Percentiles rank a stretch among this genome's conserved stretches.
Evolutionary conservation across 2,113 vertebrate genomes (phyloP).

Genomic region (Corynorhinus townsendii): DNA sequence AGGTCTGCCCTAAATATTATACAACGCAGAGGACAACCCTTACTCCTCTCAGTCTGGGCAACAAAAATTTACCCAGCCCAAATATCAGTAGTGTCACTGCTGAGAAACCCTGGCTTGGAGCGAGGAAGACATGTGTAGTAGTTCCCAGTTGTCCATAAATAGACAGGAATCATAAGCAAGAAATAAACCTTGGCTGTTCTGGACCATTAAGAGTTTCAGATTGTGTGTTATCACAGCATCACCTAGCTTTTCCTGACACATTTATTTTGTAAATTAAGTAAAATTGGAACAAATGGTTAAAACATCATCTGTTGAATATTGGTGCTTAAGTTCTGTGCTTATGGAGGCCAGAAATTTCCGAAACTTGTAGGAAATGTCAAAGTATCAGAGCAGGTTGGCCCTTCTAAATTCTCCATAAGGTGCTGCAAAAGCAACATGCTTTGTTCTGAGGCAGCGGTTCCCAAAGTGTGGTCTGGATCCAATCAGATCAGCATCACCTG

Average conservation of each 20-base stretch:
- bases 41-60: too few relatives aligned
- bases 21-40: background rate
- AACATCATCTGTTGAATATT: background rate
- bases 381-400: background rate
- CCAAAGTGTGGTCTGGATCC: background rate
- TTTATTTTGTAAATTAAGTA: constrained; percentile 33
- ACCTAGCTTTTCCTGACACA: background rate
- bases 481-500: background rate
- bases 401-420: background rate
- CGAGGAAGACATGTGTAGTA: background rate
- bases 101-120: background rate
- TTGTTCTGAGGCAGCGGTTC: background rate
- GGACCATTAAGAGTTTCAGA: background rate
- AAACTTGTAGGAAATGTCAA: background rate
- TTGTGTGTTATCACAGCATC: background rate
- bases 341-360: background rate
- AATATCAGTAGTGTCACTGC: background rate
- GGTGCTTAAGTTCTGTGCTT: background rate
- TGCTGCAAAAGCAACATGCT: background rate
- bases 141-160: background rate
- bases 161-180: background rate
- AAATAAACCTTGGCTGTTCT: background rate
- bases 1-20: background rate
- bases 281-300: background rate
- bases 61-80: background rate